Percentiles rank a stretch among this genome's conserved stretches.
phyloP scores from a whole-genome alignment of 1,140 invertebrate genomes.

The Rhagoletis zephyria region DNA sequence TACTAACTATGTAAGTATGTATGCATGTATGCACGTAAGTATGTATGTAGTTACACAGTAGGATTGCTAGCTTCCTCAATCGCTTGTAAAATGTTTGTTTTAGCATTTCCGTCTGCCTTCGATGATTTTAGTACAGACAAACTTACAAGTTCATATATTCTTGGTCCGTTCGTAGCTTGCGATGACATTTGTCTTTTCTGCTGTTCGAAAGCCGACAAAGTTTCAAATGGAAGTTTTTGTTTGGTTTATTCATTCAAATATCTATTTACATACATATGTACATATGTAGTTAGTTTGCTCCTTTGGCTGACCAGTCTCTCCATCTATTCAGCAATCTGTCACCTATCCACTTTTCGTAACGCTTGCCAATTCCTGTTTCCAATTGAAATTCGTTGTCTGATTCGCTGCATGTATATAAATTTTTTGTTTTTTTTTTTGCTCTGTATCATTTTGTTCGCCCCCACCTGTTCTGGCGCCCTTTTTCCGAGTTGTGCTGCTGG shows the following conservation, averaged over 20 bases:
- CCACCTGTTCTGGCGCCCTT: neutral
- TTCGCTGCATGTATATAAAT: neutral
- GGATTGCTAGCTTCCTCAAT: neutral
- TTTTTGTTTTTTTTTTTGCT: neutral
- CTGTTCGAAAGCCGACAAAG: neutral
- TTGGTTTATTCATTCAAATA: conserved; percentile 1
- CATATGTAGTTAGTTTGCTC: neutral
- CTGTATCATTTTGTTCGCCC: neutral
- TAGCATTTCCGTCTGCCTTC: neutral
- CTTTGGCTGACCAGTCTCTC: neutral
- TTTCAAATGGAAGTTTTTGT: neutral
- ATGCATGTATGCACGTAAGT: too few relatives aligned
- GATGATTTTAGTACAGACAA: neutral
- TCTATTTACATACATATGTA: neutral
- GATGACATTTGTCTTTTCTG: neutral
- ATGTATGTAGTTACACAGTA: too few relatives aligned
- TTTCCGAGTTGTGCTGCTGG: neutral
- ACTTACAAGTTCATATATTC: neutral
- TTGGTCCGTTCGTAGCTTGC: neutral
- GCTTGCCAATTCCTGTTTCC: conserved; percentile 18
- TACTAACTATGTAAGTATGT: too few relatives aligned
- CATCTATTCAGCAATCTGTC: conserved; percentile 19
- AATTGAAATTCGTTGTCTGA: conserved; percentile 32
- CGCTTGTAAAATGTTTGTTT: neutral
- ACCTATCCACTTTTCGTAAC: neutral